Conservation (phyloP, 2,797 vertebrate genomes). For the Simalia tracyae region DNA sequence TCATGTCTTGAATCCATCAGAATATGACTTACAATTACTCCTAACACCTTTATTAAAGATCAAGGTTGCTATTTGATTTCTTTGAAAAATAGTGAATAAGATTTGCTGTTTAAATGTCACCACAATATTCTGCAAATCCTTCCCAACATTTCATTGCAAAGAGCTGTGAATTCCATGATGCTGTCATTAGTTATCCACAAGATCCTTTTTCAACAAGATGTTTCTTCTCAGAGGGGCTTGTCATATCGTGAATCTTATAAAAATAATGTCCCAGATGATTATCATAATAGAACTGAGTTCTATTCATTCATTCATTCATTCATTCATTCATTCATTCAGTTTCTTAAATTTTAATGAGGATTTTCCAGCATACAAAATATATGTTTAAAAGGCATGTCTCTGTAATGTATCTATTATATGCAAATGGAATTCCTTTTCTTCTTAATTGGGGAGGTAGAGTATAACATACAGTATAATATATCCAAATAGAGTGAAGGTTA, state of each 20-base stretch:
- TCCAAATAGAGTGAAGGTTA: not conserved
- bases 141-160: conserved; percentile 19
- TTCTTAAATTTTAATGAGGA: conserved; percentile 12
- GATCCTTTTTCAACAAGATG: conserved; percentile 13
- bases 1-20: not conserved
- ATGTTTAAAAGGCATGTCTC: not conserved
- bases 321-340: not conserved
- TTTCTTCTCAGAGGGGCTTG: conserved; percentile 7
- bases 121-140: not conserved
- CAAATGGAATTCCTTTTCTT: not conserved
- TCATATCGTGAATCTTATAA: conserved; percentile 10
- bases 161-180: conserved; percentile 12
- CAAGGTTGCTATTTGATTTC: conserved; percentile 26
- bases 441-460: not conserved
- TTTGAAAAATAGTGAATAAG: conserved; percentile 22
- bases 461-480: not conserved
- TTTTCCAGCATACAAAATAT: conserved; percentile 6
- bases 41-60: conserved; percentile 3
- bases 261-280: conserved; percentile 1
- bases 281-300: not conserved
- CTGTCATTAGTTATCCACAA: not conserved
- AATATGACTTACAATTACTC: not conserved
- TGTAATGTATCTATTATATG: not conserved
- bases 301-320: not conserved
- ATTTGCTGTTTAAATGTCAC: conserved; percentile 22